Percentiles rank a stretch among this genome's conserved stretches.
phyloP scores from a whole-genome alignment of 2,888 invertebrate genomes.

The Metopia argyrocephala region DNA sequence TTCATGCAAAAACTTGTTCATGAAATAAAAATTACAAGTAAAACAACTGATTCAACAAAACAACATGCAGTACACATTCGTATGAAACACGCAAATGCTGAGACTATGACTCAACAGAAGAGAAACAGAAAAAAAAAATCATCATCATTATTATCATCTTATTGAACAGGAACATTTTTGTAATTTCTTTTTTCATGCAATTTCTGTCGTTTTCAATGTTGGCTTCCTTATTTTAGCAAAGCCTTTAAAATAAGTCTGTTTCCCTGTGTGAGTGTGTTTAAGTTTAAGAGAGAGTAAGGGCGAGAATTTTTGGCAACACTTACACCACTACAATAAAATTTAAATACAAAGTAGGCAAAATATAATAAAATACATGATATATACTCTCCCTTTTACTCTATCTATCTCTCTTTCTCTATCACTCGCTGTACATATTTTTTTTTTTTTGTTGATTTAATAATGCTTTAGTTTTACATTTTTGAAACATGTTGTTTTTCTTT shows the following conservation, averaged over 20 bases:
- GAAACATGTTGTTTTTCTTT: background rate
- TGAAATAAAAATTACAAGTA: constrained; percentile 17
- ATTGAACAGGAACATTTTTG: constrained; percentile 68
- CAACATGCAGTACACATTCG: background rate
- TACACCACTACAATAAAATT: background rate
- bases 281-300: background rate
- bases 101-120: constrained; percentile 70
- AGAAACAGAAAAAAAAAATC: no score
- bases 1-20: constrained; percentile 13
- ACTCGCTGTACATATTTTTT: no score
- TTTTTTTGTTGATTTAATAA: no score
- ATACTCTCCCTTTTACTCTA: background rate
- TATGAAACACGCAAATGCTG: constrained; percentile 56
- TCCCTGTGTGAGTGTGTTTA: background rate
- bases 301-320: background rate
- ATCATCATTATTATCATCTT: constrained; percentile 29
- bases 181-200: background rate
- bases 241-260: background rate
- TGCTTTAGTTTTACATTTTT: constrained; percentile 30
- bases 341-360: no score
- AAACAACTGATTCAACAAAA: background rate
- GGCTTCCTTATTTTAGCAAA: background rate
- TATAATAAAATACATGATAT: background rate
- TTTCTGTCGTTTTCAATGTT: no score
- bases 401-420: background rate